phyloP scores from a whole-genome alignment of 2,888 invertebrate genomes.

The Tenodera sinensis region DNA sequence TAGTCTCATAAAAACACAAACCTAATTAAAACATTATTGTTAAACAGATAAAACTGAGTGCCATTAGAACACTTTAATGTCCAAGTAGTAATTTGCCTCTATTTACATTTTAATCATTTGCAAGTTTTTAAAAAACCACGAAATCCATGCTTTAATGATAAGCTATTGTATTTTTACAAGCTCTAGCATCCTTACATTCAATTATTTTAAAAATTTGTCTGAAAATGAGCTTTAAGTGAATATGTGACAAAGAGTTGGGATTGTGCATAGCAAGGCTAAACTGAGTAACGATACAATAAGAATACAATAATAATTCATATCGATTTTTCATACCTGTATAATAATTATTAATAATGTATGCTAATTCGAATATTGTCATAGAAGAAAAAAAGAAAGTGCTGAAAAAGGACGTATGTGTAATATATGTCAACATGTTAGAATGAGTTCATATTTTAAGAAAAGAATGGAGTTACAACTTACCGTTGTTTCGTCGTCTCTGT shows the following conservation, averaged over 20 bases:
- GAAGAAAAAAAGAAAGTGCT: background rate
- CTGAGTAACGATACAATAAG: slow-evolving; percentile 30
- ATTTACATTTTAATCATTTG: no score
- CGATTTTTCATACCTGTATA: slow-evolving; percentile 29
- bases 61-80: no score
- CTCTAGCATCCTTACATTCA: no score
- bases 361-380: background rate
- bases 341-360: slow-evolving; percentile 7
- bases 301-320: slow-evolving; percentile 30
- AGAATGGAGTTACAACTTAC: background rate
- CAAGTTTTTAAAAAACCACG: no score
- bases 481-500: background rate
- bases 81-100: no score
- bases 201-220: background rate
- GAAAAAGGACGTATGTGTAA: background rate
- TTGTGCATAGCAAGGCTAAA: background rate
- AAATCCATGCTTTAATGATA: no score
- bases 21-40: no score
- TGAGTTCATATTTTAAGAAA: slow-evolving; percentile 5
- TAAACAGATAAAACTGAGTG: no score
- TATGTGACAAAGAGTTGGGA: background rate
- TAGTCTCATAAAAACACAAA: no score
- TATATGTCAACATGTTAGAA: slow-evolving; percentile 1
- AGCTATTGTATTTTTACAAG: no score
- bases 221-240: background rate